A percentile compares a stretch with the other conserved stretches of the same genome.
Conservation (phyloP, 2,888 invertebrate genomes). For the Heteromyza rotundicornis region DNA sequence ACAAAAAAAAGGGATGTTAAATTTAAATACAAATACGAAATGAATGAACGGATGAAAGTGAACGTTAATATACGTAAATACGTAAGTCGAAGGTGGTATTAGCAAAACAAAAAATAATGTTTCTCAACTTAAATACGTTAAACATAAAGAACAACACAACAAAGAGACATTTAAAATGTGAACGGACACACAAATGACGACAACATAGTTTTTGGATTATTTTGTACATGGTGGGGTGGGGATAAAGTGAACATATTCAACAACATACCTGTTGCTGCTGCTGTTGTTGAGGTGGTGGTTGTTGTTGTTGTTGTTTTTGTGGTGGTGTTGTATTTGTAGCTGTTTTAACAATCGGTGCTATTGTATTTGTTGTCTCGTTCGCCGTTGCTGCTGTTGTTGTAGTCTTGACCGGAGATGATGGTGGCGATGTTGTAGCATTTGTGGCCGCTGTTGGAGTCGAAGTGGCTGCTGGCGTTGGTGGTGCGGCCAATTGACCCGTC, state of each 20-base stretch:
- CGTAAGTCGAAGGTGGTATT: too few relatives aligned
- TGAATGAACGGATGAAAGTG: too few relatives aligned
- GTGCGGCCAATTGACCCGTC: constrained; percentile 61
- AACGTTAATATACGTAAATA: too few relatives aligned
- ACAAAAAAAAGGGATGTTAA: too few relatives aligned
- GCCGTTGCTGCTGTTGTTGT: constrained; percentile 25
- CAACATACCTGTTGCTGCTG: constrained; percentile 52
- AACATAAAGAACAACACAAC: constrained; percentile 2
- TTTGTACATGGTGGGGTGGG: constrained; percentile 10
- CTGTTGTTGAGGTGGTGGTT: constrained; percentile 18
- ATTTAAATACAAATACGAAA: neutral
- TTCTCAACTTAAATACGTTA: neutral
- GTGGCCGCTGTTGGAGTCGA: constrained; percentile 24
- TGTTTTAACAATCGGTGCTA: constrained; percentile 13
- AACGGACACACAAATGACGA: constrained; percentile 19
- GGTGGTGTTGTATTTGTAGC: constrained; percentile 40
- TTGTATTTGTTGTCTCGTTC: constrained; percentile 25
- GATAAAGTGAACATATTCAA: constrained; percentile 27
- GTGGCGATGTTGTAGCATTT: constrained; percentile 15
- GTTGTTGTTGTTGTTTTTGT: constrained; percentile 28
- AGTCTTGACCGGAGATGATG: constrained; percentile 28
- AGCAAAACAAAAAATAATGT: too few relatives aligned
- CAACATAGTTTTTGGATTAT: constrained; percentile 14
- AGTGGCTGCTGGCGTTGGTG: constrained; percentile 6
- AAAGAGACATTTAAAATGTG: constrained; percentile 16